Base-by-base conservation (phyloP, 2,888 invertebrate species). In the Salticus scenicus region DNA sequence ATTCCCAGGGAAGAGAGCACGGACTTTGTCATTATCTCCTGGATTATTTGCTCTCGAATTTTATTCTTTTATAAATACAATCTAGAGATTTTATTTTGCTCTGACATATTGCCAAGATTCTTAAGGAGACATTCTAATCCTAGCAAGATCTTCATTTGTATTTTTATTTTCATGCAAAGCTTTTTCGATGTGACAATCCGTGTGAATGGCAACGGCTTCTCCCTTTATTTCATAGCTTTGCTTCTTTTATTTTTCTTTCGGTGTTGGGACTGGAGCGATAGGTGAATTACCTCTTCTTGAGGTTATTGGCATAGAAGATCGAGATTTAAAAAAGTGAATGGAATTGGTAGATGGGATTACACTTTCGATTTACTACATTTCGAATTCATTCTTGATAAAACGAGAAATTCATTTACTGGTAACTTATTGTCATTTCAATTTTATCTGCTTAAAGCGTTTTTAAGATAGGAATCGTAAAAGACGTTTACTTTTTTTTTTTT, bases 71-170 rank as follows among this genome's bases (percentile, higher is more conserved):
- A 57, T 57, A 57, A 57, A 57, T 57, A 57, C 57, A 57, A 57
- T 57, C 24, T 57, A 24, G 17, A 24, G 2, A 24, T 57, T 57
- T 57, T 57, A 57, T 57, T 57, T 57, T 57, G 24, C 24, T 57
- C 24, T 57, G 57, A 57, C 57, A 57, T 57, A 57, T 57, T 57
- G 57, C 57, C 57, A 57, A 57, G 57, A 57, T 24, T 57, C 57
- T 24, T 57, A 57, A 57, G 24, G 57, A 57, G 57, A 57, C 57
- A 57, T 57, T 57, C 57, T 57, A 57, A 57, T 57, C 57, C 57
- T n/a, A 24, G 57, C 24, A 57, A 57, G 24, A 57, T 20, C 17
- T 57, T 24, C 24, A 5, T 57, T 24, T 57, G 20, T 24, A 24
- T 57, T n/a, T 24, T 57, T 57, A 24, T 17, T 57, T 24, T 57